phyloP scores from a whole-genome alignment of 2,888 invertebrate species.

The Euphydryas editha region DNA sequence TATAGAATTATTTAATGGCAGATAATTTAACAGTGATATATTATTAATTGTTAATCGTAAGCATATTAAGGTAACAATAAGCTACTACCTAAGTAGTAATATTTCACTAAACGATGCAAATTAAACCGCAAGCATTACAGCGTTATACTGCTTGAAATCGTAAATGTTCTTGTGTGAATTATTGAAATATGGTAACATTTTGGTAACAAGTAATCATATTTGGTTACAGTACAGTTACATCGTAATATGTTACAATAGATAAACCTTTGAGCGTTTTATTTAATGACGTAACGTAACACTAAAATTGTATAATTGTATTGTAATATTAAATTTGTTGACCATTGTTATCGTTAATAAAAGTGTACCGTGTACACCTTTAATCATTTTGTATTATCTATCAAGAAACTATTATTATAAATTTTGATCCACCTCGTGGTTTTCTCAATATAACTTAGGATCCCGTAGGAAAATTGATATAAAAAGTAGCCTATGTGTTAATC shows the following conservation, averaged over 20 bases:
- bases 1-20: too few relatives aligned
- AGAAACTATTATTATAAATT: background rate
- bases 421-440: too few relatives aligned
- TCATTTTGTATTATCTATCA: constrained; percentile 6
- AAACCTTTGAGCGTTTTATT: background rate
- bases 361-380: constrained; percentile 6
- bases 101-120: constrained; percentile 7
- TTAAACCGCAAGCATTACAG: constrained; percentile 13
- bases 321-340: background rate
- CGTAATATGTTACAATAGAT: constrained; percentile 1
- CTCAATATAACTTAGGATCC: too few relatives aligned
- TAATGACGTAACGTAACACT: background rate
- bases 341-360: background rate
- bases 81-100: constrained; percentile 11
- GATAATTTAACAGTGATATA: background rate
- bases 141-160: constrained; percentile 4
- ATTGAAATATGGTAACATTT: constrained; percentile 5
- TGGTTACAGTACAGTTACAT: background rate
- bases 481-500: too few relatives aligned
- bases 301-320: background rate
- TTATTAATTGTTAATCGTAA: background rate
- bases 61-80: constrained; percentile 7
- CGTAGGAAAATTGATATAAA: too few relatives aligned
- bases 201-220: background rate
- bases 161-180: constrained; percentile 9